Percentiles rank a stretch among this genome's conserved stretches.
These are phyloP conservation scores for Actenoides hombroni DNA, from an alignment of 2,113 vertebrate species.

Conservation along the genomic window DNA sequence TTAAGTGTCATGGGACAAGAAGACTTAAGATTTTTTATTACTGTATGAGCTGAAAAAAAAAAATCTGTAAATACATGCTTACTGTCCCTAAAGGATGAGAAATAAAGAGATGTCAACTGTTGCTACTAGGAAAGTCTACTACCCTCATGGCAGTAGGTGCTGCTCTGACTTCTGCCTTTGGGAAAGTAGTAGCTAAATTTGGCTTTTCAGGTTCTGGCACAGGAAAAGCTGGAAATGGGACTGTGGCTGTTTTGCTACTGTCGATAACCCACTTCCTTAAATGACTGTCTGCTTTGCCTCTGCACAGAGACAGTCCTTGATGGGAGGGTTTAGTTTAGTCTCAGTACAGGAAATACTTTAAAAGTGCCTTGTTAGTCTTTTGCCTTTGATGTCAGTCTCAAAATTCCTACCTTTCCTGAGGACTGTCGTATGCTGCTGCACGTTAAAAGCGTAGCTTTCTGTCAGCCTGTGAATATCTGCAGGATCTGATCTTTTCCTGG, in stretches of 20 bases:
- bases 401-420: slow-evolving; percentile 16
- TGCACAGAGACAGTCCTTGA: not conserved
- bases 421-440: not conserved
- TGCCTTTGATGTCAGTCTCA: slow-evolving; percentile 27
- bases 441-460: not conserved
- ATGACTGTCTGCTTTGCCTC: not conserved
- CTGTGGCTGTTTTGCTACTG: slow-evolving; percentile 2
- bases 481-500: not conserved
- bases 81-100: not conserved
- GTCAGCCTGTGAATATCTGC: not conserved
- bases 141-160: not conserved
- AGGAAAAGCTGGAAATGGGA: slow-evolving; percentile 25
- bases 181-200: not conserved
- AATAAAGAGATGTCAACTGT: not conserved
- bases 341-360: slow-evolving; percentile 3
- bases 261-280: not conserved
- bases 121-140: not conserved
- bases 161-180: not conserved
- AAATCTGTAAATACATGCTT: not conserved
- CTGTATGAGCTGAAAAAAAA: not conserved
- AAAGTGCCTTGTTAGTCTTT: not conserved
- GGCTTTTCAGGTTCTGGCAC: not conserved
- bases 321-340: not conserved
- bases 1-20: not conserved
- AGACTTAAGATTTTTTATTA: not conserved